Conservation (phyloP, 2,888 invertebrate genomes). For the Amphipyra berbera region DNA sequence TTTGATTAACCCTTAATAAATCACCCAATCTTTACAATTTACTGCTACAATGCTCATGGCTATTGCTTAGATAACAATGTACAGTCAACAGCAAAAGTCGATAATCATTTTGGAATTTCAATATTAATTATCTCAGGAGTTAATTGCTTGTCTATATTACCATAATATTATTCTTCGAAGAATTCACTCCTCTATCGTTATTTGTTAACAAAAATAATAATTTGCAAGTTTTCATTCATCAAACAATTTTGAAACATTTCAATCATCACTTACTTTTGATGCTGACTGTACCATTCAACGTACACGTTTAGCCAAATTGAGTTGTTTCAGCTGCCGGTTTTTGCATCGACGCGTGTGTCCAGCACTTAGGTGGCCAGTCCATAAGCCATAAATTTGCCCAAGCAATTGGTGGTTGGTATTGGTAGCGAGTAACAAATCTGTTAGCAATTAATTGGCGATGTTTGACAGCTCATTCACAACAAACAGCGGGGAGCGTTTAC, state of each 20-base stretch:
- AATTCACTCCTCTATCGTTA: too few relatives aligned
- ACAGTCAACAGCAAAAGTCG: too few relatives aligned
- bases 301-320: constrained; percentile 24
- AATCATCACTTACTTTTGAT: too few relatives aligned
- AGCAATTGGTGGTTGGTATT: constrained; percentile 70
- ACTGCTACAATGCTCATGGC: not conserved
- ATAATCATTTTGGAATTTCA: too few relatives aligned
- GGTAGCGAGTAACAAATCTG: constrained; percentile 59
- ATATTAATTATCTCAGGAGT: too few relatives aligned
- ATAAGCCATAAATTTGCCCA: constrained; percentile 60
- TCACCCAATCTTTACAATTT: constrained; percentile 2
- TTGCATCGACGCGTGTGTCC: constrained; percentile 62
- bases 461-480: constrained; percentile 87
- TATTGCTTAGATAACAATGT: not conserved
- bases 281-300: too few relatives aligned
- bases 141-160: too few relatives aligned
- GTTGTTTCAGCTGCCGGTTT: constrained; percentile 62
- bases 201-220: too few relatives aligned
- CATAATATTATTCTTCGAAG: too few relatives aligned
- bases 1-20: constrained; percentile 10
- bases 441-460: constrained; percentile 78
- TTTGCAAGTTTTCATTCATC: too few relatives aligned
- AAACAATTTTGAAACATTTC: too few relatives aligned
- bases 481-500: constrained; percentile 81
- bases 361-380: constrained; percentile 60